These are phyloP conservation scores for Catharus fuscescens DNA, from an alignment of 2,113 vertebrate species.

Conservation along the genomic window DNA sequence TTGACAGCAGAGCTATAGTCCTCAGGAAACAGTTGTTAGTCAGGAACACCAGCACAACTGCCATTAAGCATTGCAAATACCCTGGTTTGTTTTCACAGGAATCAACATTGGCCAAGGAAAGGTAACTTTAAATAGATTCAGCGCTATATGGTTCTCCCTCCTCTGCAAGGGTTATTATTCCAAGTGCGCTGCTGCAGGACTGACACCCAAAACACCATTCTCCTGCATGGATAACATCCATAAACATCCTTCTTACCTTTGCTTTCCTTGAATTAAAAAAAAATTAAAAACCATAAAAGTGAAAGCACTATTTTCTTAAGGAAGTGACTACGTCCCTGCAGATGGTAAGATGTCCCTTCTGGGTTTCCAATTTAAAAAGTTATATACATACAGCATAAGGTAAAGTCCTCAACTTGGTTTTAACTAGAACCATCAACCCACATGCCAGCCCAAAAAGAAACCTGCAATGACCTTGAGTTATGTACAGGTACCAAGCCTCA, in stretches of 20 bases:
- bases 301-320: neutral
- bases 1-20: neutral
- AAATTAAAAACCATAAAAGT: neutral
- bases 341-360: neutral
- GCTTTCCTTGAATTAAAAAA: neutral
- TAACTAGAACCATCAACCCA: neutral
- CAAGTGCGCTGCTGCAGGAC: neutral
- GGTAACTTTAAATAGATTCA: neutral
- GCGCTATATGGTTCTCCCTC: neutral
- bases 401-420: neutral
- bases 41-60: neutral
- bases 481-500: rapidly evolving
- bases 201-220: neutral
- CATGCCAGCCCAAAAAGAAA: neutral
- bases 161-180: neutral
- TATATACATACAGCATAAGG: neutral
- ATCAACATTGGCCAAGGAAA: neutral
- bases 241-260: neutral
- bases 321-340: neutral
- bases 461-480: neutral
- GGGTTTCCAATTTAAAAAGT: neutral
- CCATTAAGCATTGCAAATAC: neutral
- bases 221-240: neutral
- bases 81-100: neutral
- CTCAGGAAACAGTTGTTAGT: neutral